Conservation (phyloP, 2,797 vertebrate genomes). For the Parauchenoglanis punctatus region DNA sequence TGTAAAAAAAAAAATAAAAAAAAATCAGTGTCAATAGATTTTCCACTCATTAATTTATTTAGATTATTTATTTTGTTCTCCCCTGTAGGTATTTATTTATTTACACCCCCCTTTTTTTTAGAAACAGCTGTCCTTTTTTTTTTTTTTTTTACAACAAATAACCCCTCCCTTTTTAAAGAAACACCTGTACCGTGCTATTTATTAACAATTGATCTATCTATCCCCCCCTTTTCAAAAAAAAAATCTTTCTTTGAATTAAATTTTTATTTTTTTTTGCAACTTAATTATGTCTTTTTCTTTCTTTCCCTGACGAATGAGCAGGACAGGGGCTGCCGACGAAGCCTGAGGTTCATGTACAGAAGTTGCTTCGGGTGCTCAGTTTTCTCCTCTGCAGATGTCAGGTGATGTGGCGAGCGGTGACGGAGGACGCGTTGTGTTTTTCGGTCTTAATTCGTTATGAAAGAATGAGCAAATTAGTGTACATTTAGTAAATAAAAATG, state of each 20-base stretch:
- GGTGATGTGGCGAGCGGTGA: constrained; percentile 52
- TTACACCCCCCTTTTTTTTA: background rate
- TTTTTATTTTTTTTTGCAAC: background rate
- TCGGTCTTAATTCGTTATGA: background rate
- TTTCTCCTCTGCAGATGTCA: constrained; percentile 74
- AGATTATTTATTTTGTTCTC: background rate
- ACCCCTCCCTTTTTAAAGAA: background rate
- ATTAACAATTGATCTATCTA: background rate
- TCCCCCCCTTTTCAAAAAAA: no score
- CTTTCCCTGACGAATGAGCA: constrained; percentile 78
- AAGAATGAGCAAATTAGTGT: background rate
- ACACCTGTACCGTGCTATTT: no score
- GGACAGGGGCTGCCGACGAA: constrained; percentile 74
- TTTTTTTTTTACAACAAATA: background rate
- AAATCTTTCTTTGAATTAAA: background rate
- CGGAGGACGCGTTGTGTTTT: background rate
- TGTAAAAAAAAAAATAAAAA: background rate
- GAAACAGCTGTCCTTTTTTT: no score
- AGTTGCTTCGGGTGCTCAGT: constrained; percentile 68
- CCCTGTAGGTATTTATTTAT: background rate
- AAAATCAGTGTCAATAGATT: background rate
- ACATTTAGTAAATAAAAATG: background rate
- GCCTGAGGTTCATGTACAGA: constrained; percentile 77
- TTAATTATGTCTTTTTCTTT: background rate
- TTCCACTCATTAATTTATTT: background rate